Percentiles rank a stretch among this genome's conserved stretches.
Conservation (phyloP, 2,113 vertebrate species). For the Enhydra lutris region DNA sequence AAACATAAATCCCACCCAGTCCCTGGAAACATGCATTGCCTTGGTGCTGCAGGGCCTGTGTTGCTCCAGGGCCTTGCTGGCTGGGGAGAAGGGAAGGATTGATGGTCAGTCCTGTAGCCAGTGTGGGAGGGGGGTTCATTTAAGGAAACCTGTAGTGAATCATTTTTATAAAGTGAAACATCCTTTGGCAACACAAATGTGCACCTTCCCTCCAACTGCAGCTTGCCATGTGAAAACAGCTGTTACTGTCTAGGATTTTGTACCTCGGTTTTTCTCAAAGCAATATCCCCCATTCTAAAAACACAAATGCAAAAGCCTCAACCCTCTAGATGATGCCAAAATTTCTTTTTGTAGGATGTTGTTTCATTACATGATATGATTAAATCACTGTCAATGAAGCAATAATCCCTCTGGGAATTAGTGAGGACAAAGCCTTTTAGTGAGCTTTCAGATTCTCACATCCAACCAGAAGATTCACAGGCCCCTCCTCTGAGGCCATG, state of each 20-base stretch:
- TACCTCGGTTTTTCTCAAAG: neutral
- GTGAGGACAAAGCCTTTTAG: neutral
- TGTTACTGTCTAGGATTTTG: neutral
- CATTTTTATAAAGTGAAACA: slow-evolving; percentile 12
- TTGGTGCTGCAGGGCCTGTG: neutral
- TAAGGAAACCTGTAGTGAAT: neutral
- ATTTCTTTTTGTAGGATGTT: neutral
- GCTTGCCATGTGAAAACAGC: neutral
- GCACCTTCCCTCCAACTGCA: neutral
- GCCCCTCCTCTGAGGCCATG: neutral
- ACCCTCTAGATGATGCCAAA: neutral
- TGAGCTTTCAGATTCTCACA: neutral
- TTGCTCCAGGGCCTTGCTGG: neutral
- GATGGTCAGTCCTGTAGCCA: neutral
- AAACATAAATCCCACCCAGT: neutral
- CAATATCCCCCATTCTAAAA: neutral
- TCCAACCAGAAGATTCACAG: neutral
- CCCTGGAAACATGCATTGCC: neutral
- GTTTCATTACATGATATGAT: neutral
- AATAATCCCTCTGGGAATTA: neutral
- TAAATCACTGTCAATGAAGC: neutral
- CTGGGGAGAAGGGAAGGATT: neutral
- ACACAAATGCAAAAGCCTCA: neutral
- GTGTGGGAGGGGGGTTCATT: neutral
- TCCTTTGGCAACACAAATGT: neutral